These are phyloP conservation scores for Aldrovandia affinis DNA, from an alignment of 2,797 vertebrate genomes.

Conservation along the genomic window DNA sequence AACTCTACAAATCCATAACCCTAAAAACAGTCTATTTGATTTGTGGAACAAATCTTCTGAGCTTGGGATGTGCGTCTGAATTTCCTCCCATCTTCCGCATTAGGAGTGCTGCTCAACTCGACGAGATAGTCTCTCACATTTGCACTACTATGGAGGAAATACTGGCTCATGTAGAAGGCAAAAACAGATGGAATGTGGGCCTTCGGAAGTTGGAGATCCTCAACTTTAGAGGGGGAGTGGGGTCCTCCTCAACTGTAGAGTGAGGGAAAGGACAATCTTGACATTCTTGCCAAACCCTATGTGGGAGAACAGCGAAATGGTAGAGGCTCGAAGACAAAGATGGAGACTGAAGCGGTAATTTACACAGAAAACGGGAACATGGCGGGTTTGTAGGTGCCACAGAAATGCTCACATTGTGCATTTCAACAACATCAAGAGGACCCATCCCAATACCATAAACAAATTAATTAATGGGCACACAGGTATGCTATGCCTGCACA, in stretches of 20 bases:
- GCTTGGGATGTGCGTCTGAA: slow-evolving; percentile 31
- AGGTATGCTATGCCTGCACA: too few relatives aligned
- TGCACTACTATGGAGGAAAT: neutral
- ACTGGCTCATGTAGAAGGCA: neutral
- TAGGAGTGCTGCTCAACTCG: neutral
- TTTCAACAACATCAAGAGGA: too few relatives aligned
- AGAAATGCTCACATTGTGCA: neutral
- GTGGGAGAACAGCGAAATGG: neutral
- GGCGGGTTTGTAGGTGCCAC: neutral
- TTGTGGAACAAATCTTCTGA: slow-evolving; percentile 21
- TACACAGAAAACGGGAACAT: neutral
- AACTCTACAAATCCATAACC: slow-evolving; percentile 22
- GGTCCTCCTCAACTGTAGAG: neutral
- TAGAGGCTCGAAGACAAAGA: neutral
- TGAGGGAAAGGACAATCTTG: neutral
- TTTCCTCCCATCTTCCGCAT: slow-evolving; percentile 20
- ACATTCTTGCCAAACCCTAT: neutral
- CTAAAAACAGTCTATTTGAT: slow-evolving; percentile 20
- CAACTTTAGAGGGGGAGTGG: neutral
- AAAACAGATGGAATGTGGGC: neutral
- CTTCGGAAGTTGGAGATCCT: neutral
- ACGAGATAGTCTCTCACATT: neutral
- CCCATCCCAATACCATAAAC: too few relatives aligned
- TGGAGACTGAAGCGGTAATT: neutral
- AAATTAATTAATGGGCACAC: too few relatives aligned